Conservation (phyloP, 2,113 vertebrate genomes). For the Atherinomorus stipes region DNA sequence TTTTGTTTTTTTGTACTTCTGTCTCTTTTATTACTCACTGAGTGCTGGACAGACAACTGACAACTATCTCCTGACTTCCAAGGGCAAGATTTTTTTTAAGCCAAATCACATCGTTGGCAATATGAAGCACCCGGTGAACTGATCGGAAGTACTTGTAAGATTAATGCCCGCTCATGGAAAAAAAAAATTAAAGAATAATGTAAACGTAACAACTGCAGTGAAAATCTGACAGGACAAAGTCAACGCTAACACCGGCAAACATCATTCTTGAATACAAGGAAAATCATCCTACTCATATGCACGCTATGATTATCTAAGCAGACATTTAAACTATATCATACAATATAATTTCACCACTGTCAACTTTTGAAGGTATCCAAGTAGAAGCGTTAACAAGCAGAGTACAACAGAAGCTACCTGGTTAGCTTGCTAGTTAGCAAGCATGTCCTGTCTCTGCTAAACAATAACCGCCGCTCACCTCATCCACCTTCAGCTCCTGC, state of each 20-base stretch:
- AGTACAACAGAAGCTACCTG: slow-evolving; percentile 2
- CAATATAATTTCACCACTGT: no score
- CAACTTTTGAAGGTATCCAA: background rate
- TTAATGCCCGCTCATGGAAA: background rate
- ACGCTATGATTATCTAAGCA: background rate
- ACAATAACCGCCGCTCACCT: slow-evolving; percentile 82
- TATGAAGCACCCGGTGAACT: background rate
- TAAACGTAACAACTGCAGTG: background rate
- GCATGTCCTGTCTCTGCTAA: background rate
- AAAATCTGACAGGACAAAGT: background rate
- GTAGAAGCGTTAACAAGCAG: background rate
- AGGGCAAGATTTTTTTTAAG: slow-evolving; percentile 42
- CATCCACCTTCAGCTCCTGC: slow-evolving; percentile 90
- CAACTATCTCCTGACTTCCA: slow-evolving; percentile 32
- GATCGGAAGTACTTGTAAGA: background rate
- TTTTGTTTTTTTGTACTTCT: background rate
- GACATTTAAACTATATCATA: accelerated
- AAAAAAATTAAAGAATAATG: background rate
- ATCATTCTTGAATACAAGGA: background rate
- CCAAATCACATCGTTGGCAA: background rate
- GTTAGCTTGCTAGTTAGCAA: slow-evolving; percentile 53
- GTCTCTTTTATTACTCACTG: background rate
- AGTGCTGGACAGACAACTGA: background rate
- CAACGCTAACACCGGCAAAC: background rate
- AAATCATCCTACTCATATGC: no score